Percentiles rank a stretch among this genome's conserved stretches.
phyloP scores from a whole-genome alignment of 2,888 invertebrate species.

The Biston betularia region DNA sequence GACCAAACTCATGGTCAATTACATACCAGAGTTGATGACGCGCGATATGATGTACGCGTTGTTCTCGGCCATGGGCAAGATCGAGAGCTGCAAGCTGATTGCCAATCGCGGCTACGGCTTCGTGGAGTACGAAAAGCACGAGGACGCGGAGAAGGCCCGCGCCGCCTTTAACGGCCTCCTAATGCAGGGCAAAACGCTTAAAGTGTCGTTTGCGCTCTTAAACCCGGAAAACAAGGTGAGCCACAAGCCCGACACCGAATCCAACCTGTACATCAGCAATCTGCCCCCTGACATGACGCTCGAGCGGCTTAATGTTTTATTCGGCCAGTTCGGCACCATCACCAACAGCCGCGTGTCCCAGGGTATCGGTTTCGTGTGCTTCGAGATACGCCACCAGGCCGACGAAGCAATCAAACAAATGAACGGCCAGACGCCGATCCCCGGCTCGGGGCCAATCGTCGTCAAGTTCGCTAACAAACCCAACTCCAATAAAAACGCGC shows the following conservation, averaged over 20 bases:
- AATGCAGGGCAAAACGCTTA: slow-evolving; percentile 84
- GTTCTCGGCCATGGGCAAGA: slow-evolving; percentile 84
- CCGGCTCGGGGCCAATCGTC: slow-evolving; percentile 76
- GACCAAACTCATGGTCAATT: slow-evolving; percentile 86
- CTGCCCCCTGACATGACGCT: slow-evolving; percentile 84
- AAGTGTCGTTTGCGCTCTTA: slow-evolving; percentile 83
- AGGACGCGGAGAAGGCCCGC: slow-evolving; percentile 85
- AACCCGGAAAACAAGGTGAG: slow-evolving; percentile 83
- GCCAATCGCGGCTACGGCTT: slow-evolving; percentile 84
- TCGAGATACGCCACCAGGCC: slow-evolving; percentile 76
- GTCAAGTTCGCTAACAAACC: slow-evolving; percentile 84
- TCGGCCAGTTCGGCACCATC: slow-evolving; percentile 77
- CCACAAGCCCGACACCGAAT: slow-evolving; percentile 83
- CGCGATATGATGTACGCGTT: slow-evolving; percentile 85
- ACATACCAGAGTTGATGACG: slow-evolving; percentile 84
- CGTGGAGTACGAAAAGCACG: slow-evolving; percentile 82
- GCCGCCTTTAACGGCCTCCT: slow-evolving; percentile 82
- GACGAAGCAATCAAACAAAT: slow-evolving; percentile 80
- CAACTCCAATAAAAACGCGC: slow-evolving; percentile 74
- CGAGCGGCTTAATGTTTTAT: slow-evolving; percentile 78
- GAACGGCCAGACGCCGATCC: slow-evolving; percentile 78
- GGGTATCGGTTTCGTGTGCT: slow-evolving; percentile 84
- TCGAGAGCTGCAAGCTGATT: slow-evolving; percentile 83
- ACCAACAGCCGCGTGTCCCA: slow-evolving; percentile 83
- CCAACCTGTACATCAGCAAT: slow-evolving; percentile 83